phyloP scores from a whole-genome alignment of 2,888 invertebrate species.

The Stramonita haemastoma region DNA sequence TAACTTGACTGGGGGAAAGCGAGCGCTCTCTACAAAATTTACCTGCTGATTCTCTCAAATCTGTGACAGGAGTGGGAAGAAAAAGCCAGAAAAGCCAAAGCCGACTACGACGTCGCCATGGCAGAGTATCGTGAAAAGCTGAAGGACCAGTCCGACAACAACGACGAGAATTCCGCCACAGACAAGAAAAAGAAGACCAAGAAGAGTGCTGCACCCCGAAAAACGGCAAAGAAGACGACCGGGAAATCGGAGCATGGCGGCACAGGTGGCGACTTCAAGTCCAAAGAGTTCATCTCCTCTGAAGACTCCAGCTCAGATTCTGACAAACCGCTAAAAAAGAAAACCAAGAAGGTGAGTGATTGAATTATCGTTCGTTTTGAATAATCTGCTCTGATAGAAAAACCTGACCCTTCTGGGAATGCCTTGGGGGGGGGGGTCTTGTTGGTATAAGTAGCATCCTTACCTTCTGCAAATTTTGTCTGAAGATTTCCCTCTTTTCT shows the following conservation, averaged over 20 bases:
- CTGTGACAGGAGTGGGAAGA: conserved; percentile 89
- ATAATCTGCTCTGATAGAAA: not conserved
- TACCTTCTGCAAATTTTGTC: too few species aligned
- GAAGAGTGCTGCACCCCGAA: conserved; percentile 28
- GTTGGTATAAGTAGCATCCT: too few species aligned
- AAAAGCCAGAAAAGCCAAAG: conserved; percentile 89
- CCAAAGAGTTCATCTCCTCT: conserved; percentile 92
- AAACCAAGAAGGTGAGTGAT: conserved; percentile 55
- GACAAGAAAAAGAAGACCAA: conserved; percentile 22
- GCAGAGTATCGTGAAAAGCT: conserved; percentile 85
- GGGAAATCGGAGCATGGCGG: conserved; percentile 74
- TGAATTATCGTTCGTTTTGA: not conserved
- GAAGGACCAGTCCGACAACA: conserved; percentile 32
- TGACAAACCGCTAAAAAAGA: conserved; percentile 76
- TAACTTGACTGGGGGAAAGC: too few species aligned
- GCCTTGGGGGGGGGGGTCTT: too few species aligned
- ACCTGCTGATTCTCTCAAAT: not conserved
- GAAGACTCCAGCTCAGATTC: conserved; percentile 78
- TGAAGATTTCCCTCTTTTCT: too few species aligned
- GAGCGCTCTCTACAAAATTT: too few species aligned
- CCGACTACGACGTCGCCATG: conserved; percentile 92
- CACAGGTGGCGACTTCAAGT: conserved; percentile 85
- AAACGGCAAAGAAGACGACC: conserved; percentile 43
- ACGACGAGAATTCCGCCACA: conserved; percentile 15
- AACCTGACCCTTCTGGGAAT: not conserved